Percentiles rank a stretch among this genome's conserved stretches.
Evolutionary conservation across 2,113 vertebrate genomes (phyloP).

Genomic region (Pelmatolapia mariae): DNA sequence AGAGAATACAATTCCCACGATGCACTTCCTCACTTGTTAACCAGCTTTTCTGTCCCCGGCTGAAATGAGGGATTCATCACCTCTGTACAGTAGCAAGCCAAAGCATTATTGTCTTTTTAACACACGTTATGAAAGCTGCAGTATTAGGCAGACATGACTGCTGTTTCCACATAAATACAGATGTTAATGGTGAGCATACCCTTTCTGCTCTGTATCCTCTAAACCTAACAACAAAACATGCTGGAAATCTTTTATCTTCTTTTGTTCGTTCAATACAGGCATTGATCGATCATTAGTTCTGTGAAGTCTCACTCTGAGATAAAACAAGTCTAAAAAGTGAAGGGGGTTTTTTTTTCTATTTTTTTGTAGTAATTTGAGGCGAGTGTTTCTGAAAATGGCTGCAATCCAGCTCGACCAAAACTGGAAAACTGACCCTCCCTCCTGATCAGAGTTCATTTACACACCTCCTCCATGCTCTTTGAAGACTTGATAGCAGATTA

Average conservation of each 20-base stretch:
- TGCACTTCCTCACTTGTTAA: conserved; percentile 30
- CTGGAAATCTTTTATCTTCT: neutral
- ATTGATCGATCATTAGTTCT: neutral
- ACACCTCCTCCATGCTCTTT: conserved; percentile 1
- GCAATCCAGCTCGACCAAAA: neutral
- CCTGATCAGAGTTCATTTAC: neutral
- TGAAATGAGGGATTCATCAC: neutral
- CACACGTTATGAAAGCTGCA: neutral
- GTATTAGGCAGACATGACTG: neutral
- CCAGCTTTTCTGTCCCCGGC: conserved; percentile 3
- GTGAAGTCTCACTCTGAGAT: neutral
- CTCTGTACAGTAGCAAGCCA: conserved; percentile 27
- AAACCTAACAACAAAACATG: neutral
- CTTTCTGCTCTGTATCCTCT: neutral
- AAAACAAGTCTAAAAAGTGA: neutral
- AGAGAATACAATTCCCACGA: conserved; percentile 40
- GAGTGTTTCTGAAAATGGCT: neutral
- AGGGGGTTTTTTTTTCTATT: neutral
- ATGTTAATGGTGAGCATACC: neutral
- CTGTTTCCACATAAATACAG: neutral
- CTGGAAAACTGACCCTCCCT: neutral
- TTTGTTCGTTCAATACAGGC: neutral
- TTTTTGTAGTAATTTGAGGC: neutral
- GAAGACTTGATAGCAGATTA: conserved; percentile 29
- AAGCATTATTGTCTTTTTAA: conserved; percentile 1